These are phyloP conservation scores for Dasysyrphus tricinctus DNA, from an alignment of 2,888 invertebrate genomes.

Conservation along the genomic window DNA sequence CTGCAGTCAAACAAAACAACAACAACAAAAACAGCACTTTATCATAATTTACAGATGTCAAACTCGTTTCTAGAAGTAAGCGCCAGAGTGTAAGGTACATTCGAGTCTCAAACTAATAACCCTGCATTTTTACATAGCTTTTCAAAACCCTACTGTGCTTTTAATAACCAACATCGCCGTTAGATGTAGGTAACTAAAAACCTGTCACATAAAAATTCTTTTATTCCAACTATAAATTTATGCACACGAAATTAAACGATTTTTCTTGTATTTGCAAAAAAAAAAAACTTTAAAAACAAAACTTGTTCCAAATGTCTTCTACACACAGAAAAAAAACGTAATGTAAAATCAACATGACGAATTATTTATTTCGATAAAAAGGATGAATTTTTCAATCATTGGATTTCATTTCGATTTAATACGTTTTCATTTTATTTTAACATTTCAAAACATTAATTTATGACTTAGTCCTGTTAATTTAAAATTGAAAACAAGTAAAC, in stretches of 20 bases:
- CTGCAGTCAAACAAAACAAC: background rate
- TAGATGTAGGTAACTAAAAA: conserved; percentile 33
- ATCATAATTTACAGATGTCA: conserved; percentile 26
- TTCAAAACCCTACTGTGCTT: conserved; percentile 22
- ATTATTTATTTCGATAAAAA: no score
- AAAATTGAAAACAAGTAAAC: no score
- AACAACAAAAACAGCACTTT: background rate
- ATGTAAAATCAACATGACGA: no score
- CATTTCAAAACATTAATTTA: no score
- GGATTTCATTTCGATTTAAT: no score
- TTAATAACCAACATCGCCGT: conserved; percentile 16
- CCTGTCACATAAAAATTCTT: conserved; percentile 47
- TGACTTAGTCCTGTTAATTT: no score
- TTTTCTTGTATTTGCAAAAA: conserved; percentile 34
- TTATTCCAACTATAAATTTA: conserved; percentile 29
- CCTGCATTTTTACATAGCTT: background rate
- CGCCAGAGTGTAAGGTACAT: conserved; percentile 2
- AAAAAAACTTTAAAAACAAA: conserved; percentile 17
- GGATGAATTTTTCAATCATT: no score
- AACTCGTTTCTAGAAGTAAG: conserved; percentile 10
- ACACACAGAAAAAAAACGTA: no score
- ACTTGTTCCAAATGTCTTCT: conserved; percentile 30
- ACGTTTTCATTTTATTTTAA: no score
- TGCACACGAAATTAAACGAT: conserved; percentile 43
- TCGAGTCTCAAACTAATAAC: background rate